Evolutionary conservation across 2,888 invertebrate species (phyloP).

Genomic region (Mythimna lalbum): DNA sequence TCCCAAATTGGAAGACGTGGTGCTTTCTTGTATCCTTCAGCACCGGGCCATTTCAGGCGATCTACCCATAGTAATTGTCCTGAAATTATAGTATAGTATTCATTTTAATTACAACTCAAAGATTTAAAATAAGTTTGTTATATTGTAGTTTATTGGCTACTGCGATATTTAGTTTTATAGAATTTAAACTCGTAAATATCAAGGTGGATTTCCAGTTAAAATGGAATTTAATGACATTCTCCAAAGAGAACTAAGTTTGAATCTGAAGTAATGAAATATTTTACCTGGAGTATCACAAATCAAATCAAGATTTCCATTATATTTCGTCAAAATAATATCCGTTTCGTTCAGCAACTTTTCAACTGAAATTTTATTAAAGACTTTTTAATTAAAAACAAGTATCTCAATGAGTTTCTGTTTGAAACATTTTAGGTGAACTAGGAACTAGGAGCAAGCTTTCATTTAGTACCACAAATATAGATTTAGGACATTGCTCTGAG

Average conservation of each 20-base stretch:
- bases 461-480: no score
- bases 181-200: background rate
- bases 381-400: slow-evolving; percentile 39
- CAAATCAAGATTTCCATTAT: slow-evolving; percentile 95
- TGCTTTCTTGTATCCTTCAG: slow-evolving; percentile 90
- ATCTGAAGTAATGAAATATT: slow-evolving; percentile 57
- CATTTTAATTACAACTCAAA: background rate
- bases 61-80: slow-evolving; percentile 95
- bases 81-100: slow-evolving; percentile 67
- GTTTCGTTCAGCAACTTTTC: slow-evolving; percentile 93
- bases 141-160: background rate
- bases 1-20: slow-evolving; percentile 91
- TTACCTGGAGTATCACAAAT: slow-evolving; percentile 95
- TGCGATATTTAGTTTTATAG: background rate
- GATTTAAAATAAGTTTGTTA: background rate
- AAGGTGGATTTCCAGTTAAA: background rate
- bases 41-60: slow-evolving; percentile 92
- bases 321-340: slow-evolving; percentile 92
- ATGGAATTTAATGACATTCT: background rate
- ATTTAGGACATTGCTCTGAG: background rate
- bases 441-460: slow-evolving; percentile 5
- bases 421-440: slow-evolving; percentile 2
- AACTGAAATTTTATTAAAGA: slow-evolving; percentile 86
- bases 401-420: slow-evolving; percentile 25
- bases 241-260: slow-evolving; percentile 12